Base-by-base conservation (phyloP, 2,888 invertebrate species). In the Coleophora deauratella region DNA sequence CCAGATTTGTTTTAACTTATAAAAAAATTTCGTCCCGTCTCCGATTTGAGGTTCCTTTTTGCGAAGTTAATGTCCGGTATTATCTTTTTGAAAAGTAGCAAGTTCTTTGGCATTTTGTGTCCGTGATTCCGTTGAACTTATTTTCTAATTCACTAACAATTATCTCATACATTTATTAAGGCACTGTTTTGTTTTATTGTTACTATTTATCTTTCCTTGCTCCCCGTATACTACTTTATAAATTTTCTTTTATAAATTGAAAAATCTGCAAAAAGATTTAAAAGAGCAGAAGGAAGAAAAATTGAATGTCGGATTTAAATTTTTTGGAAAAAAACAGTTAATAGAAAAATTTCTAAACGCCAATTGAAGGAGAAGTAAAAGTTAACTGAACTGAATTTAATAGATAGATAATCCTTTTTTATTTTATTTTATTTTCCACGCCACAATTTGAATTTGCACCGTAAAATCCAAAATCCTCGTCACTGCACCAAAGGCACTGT, bases 81-180 rank as follows among this genome's bases (percentile, higher is more conserved):
- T 71, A 84, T 59, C 68, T 84, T 85, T 75, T 82, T 85, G 67
- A 79, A 85, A 58, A 75, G 79, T 50, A 76, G 68, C 67, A 72
- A 72, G 60, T 81, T 77, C 72, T 77, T 79, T 81, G 80, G 78
- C 85, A 85, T 85, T 85, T 85, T 85, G 85, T 78, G 68, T 80
- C 82, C 77, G 81, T 81, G 62, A 46, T 70, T 68, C 45, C 54
- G 55, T 67, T 73, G 66, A 72, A 43, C 59, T 51, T 59, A 41
- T 51, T 57, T 72, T 59, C 74, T 66, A 73, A 76, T 65, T 55
- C 58, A 72, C 72, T 65, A 70, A 6, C 21, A 4, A 6, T 21
- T 21, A 21, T 21, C 27, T 38, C 30, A 36, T 64, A 50, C 73
- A 67, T 46, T 41, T n/a, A n/a, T n/a, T 78, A 82, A 84, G 84